Percentiles rank a stretch among this genome's conserved stretches.
These are phyloP conservation scores for Coleophora flavipennella DNA, from an alignment of 2,888 invertebrate genomes.

Conservation along the genomic window DNA sequence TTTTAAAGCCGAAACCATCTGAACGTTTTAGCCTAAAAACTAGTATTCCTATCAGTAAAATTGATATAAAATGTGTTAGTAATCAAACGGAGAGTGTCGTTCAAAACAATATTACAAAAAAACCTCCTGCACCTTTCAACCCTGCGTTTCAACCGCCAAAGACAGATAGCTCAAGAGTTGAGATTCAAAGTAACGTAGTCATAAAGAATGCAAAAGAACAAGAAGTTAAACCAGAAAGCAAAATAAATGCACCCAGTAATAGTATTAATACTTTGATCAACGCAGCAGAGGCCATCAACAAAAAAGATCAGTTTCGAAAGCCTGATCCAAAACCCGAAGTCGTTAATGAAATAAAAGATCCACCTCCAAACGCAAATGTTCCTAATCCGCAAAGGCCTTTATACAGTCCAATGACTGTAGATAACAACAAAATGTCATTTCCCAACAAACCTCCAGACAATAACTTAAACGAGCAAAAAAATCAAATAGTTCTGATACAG, in stretches of 20 bases:
- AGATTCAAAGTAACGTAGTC: slow-evolving; percentile 59
- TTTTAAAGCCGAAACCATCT: slow-evolving; percentile 31
- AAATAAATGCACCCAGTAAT: slow-evolving; percentile 20
- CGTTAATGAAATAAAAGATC: slow-evolving; percentile 29
- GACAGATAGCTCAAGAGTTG: slow-evolving; percentile 33
- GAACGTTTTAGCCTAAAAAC: slow-evolving; percentile 62
- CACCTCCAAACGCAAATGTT: slow-evolving; percentile 13
- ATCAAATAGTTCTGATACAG: slow-evolving; percentile 54
- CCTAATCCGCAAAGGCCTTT: slow-evolving; percentile 21
- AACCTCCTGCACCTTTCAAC: slow-evolving; percentile 25
- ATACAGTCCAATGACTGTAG: slow-evolving; percentile 41
- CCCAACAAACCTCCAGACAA: slow-evolving; percentile 41
- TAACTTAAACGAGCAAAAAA: slow-evolving; percentile 44
- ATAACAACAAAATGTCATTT: slow-evolving; percentile 35
- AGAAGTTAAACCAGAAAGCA: slow-evolving; percentile 23
- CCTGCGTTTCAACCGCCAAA: slow-evolving; percentile 29
- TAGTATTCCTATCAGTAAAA: slow-evolving; percentile 63
- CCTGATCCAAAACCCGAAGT: slow-evolving; percentile 35
- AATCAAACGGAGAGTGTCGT: slow-evolving; percentile 31
- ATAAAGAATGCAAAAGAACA: slow-evolving; percentile 48
- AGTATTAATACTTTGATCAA: slow-evolving; percentile 47
- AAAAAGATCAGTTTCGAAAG: slow-evolving; percentile 43
- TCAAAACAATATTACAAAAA: slow-evolving; percentile 23
- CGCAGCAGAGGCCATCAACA: slow-evolving; percentile 50
- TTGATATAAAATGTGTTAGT: slow-evolving; percentile 59